Evolutionary conservation across 37 sponge, comb jelly and placozoan species (phyloP), one percentile per base, ranked within the genome.

Genomic region (Oopsacas minuta): DNA sequence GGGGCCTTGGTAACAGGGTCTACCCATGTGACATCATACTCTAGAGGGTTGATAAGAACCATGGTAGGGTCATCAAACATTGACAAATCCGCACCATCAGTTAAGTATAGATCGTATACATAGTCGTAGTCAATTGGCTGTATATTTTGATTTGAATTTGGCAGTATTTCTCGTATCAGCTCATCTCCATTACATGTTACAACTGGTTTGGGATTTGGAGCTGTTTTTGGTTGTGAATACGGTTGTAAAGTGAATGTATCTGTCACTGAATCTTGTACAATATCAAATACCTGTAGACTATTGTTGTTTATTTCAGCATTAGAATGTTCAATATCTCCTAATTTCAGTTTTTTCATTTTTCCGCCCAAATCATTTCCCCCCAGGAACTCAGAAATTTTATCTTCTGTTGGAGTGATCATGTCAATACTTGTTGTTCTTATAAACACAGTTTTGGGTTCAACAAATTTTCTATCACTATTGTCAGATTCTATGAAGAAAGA

Each of bases 51-150:
- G 5, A 61, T 61, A 5, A 20, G 75, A 3, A 61, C 28, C 5
- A 34, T 3, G 22, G 28, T 61, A 12, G 75, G 75, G 28, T 61
- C 75, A 34, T 61, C 30, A 61, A 61, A 61, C 75, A 61, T 10
- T 32, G 75, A 61, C 75, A 61, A 12, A 34, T 61, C 75, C 5
- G 75, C 75, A 20, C 28, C 75, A 5, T 61, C 75, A 5, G 75
- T 61, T 25, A 25, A 61, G 75, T 61, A 61, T 25, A 61, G 75
- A 34, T 61, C 75, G 75, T 61, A 61, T 61, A 61, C 75, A 12
- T 61, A 61, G 30, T 3, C 28, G 28, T 61, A 3, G 22, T 61
- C 75, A n/a, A n/a, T n/a, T n/a, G n/a, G n/a, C 12, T 46, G 17
- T 25, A n/a, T 34, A 3, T 3, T 61, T 3, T 3, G 75, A 3